phyloP scores from a whole-genome alignment of 2,797 vertebrate genomes.

The Cercopithecus mitis region DNA sequence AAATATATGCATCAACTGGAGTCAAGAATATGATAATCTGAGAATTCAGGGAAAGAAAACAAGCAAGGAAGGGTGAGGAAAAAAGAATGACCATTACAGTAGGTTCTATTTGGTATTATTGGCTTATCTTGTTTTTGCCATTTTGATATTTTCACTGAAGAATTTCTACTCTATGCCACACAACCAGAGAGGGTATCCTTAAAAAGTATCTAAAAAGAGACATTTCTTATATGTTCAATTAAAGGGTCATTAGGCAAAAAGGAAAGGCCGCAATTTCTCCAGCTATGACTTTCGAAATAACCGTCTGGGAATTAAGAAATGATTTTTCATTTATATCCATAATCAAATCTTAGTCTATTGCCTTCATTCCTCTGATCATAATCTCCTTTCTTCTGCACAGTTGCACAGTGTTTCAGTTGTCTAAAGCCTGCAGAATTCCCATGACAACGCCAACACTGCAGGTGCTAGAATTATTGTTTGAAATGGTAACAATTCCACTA shows the following conservation, averaged over 20 bases:
- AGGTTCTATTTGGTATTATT: background rate
- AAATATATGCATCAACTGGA: background rate
- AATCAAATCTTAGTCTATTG: background rate
- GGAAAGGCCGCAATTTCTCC: background rate
- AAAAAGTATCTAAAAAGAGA: slow-evolving; percentile 26
- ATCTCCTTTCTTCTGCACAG: background rate
- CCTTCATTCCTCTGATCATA: background rate
- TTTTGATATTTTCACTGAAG: slow-evolving; percentile 17
- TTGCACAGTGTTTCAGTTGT: background rate
- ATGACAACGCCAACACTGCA: background rate
- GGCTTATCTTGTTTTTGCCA: background rate
- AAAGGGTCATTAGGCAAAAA: slow-evolving; percentile 26
- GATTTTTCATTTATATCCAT: background rate
- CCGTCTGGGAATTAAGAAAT: slow-evolving; percentile 24
- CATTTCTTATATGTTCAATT: slow-evolving; percentile 56
- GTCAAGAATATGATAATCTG: background rate
- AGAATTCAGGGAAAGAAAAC: background rate
- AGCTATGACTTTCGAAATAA: background rate
- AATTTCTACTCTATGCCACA: background rate
- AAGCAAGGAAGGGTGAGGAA: background rate
- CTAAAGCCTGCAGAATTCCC: background rate
- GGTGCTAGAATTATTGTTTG: background rate
- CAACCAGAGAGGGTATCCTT: background rate
- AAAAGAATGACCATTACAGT: background rate
- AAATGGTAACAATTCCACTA: background rate